Evolutionary conservation across 2,113 vertebrate species (phyloP).

Genomic region (Rana temporaria): DNA sequence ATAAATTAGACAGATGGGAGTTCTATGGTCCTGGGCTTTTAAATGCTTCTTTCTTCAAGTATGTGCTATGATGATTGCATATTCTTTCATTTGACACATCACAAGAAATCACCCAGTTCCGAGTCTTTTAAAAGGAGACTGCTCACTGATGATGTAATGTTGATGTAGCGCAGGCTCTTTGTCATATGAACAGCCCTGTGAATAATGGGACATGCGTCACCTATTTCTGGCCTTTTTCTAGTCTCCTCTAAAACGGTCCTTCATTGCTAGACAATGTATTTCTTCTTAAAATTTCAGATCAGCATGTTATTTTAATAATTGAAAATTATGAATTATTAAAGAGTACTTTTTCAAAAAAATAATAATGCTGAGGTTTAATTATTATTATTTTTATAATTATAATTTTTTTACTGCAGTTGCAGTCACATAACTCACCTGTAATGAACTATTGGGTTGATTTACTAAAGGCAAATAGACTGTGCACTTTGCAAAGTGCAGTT

Average conservation of each 20-base stretch:
- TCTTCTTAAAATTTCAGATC: not conserved
- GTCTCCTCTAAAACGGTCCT: not conserved
- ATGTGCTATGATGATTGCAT: constrained; percentile 36
- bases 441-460: too few relatives aligned
- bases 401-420: too few relatives aligned
- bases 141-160: constrained; percentile 32
- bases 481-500: too few relatives aligned
- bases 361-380: too few relatives aligned
- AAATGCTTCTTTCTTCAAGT: constrained; percentile 49
- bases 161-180: constrained; percentile 36
- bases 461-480: too few relatives aligned
- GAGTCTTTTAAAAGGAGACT: constrained; percentile 24
- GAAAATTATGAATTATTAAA: too few relatives aligned
- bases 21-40: constrained; percentile 37
- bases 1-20: constrained; percentile 54
- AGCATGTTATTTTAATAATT: too few relatives aligned
- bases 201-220: constrained; percentile 28
- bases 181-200: constrained; percentile 18
- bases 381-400: too few relatives aligned
- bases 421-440: too few relatives aligned
- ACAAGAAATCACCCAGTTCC: constrained; percentile 36
- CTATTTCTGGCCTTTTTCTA: not conserved
- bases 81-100: constrained; percentile 51
- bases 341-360: too few relatives aligned
- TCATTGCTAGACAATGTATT: not conserved